Percentiles rank a stretch among this genome's conserved stretches.
phyloP scores from a whole-genome alignment of 2,888 invertebrate genomes.

The Troides helena region DNA sequence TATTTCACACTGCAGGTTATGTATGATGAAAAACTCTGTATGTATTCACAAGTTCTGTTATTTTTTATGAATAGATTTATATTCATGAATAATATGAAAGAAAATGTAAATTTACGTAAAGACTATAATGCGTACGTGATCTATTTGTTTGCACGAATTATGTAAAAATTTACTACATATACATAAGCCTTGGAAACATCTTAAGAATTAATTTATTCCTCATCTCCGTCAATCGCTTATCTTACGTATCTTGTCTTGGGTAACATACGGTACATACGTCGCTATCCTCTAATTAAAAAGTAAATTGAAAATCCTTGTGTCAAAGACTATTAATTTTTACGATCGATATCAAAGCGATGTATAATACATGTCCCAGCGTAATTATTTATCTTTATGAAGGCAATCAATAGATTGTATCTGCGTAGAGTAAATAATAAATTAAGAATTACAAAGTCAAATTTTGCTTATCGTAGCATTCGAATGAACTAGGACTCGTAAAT shows the following conservation, averaged over 20 bases:
- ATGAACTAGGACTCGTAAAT: conserved; percentile 22
- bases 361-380: conserved; percentile 47
- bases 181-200: conserved; percentile 2
- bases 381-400: conserved; percentile 61
- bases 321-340: conserved; percentile 70
- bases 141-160: too few relatives aligned
- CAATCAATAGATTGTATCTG: conserved; percentile 59
- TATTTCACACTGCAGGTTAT: too few relatives aligned
- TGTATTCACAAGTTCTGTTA: too few relatives aligned
- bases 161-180: too few relatives aligned
- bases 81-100: too few relatives aligned
- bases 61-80: too few relatives aligned
- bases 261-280: conserved; percentile 19
- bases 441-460: conserved; percentile 51
- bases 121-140: too few relatives aligned
- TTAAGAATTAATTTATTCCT: conserved; percentile 29
- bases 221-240: conserved; percentile 7
- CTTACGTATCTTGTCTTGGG: conserved; percentile 11
- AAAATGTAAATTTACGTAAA: too few relatives aligned
- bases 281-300: conserved; percentile 59
- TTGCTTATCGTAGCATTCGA: conserved; percentile 28
- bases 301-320: conserved; percentile 65
- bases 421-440: conserved; percentile 59
- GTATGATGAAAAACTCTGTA: too few relatives aligned
- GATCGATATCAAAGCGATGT: conserved; percentile 55